Evolutionary conservation across 1,140 invertebrate genomes (phyloP), one percentile per base, ranked within the genome.

Genomic region (Spodoptera frugiperda): DNA sequence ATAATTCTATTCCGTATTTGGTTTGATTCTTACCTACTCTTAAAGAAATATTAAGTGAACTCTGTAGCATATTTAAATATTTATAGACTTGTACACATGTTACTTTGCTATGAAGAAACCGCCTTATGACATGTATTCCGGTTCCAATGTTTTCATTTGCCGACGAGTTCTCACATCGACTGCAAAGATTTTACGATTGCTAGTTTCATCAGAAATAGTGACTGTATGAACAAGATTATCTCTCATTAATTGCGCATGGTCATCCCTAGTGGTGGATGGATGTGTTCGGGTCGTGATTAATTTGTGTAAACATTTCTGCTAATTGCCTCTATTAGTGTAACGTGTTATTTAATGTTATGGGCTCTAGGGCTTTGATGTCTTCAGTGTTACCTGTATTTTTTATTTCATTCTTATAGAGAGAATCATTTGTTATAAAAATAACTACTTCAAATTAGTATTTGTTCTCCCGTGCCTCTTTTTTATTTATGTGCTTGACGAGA

Each of bases 301-400:
- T 76, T 77, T 46, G 61, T 57, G 49, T 79, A 54, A 61, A 71
- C 72, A 71, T 75, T 76, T 70, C 74, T 33, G 49, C 33, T 80
- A 77, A 80, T 80, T 80, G 63, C 63, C 33, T 48, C 75, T 77
- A 54, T 80, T 80, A 80, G 51, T 54, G 75, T 74, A 68, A 77
- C 76, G 59, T 67, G 67, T 76, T 65, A 61, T 73, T 73, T 73
- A 73, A 73, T 73, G 55, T 73, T 59, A 73, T 73, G 55, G 71
- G 8, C 33, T 17, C 39, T 9, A 3, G 12, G 25, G 14, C 71
- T 73, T 73, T 73, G 71, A 73, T 21, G 71, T 73, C 53, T 59
- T 59, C 19, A 55, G 71, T 73, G 59, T 61, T 73, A 73, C 55
- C 71, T 73, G 71, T 59, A 44, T 30, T 59, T 73, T 73, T 73